Conservation (phyloP, 2,888 invertebrate genomes). For the Drosophila meridiana region DNA sequence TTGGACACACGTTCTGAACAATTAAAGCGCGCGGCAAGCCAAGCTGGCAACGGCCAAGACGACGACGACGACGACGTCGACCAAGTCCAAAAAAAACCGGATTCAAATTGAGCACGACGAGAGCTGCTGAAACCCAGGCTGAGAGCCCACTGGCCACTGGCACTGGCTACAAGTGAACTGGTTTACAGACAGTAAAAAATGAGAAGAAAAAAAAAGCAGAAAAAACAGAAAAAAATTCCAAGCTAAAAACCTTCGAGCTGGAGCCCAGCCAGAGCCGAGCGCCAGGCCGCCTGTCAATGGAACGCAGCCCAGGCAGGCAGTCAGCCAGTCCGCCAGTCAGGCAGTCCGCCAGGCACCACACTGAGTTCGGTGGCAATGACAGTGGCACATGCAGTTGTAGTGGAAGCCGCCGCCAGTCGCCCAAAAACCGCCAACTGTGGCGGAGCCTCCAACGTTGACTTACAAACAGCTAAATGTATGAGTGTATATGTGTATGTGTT, state of each 20-base stretch:
- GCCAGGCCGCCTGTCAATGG: constrained; percentile 65
- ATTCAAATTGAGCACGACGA: constrained; percentile 75
- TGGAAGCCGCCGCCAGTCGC: constrained; percentile 76
- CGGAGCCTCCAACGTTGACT: constrained; percentile 66
- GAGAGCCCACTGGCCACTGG: constrained; percentile 70
- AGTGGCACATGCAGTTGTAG: constrained; percentile 85
- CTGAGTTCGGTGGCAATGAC: constrained; percentile 85
- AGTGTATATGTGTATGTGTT: constrained; percentile 8
- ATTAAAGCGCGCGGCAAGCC: constrained; percentile 73
- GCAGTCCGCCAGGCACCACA: constrained; percentile 81
- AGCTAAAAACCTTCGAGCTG: constrained; percentile 45
- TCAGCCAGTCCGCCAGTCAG: constrained; percentile 46
- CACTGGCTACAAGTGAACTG: constrained; percentile 80
- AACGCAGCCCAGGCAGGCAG: constrained; percentile 81
- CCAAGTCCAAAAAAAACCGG: constrained; percentile 78
- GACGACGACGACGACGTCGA: constrained; percentile 45
- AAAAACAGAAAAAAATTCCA: constrained; percentile 61
- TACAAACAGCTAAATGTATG: constrained; percentile 16
- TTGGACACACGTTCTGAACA: constrained; percentile 80
- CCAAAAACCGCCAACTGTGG: constrained; percentile 64
- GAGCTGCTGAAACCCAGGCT: constrained; percentile 57
- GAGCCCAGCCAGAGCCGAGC: constrained; percentile 47
- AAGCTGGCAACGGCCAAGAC: constrained; percentile 57
- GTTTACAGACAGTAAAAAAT: constrained; percentile 59
- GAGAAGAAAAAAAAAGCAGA: constrained; percentile 15